phyloP scores from a whole-genome alignment of 2,888 invertebrate genomes.

The Bimastos eiseni region DNA sequence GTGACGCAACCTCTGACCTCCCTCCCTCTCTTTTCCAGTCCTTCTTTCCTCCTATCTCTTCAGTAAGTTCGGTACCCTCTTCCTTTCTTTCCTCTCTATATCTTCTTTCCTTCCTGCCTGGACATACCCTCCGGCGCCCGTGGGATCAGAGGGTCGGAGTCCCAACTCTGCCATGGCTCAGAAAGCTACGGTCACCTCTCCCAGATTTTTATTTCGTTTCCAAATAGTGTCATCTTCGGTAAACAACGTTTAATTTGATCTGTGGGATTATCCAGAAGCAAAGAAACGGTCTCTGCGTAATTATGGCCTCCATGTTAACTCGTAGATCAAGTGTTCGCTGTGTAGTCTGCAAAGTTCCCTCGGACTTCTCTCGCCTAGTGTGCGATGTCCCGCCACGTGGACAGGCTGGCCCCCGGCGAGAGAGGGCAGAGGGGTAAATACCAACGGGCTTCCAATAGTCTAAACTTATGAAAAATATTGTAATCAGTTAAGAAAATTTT shows the following conservation, averaged over 20 bases:
- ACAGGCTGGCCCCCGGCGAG: too few relatives aligned
- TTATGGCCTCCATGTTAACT: background rate
- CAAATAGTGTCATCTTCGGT: background rate
- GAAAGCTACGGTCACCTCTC: background rate
- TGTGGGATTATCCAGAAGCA: background rate
- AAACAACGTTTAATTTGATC: background rate
- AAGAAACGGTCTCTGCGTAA: background rate
- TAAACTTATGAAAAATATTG: too few relatives aligned
- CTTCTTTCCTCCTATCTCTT: background rate
- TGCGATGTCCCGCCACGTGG: too few relatives aligned
- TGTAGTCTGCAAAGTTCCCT: background rate
- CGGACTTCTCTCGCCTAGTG: too few relatives aligned
- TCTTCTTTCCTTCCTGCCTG: background rate
- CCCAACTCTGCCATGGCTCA: background rate
- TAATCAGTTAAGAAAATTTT: too few relatives aligned
- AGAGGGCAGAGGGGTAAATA: too few relatives aligned
- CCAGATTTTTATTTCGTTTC: background rate
- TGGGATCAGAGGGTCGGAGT: background rate
- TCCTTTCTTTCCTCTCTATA: background rate
- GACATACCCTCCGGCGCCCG: background rate
- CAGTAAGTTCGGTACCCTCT: background rate
- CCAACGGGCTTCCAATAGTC: too few relatives aligned
- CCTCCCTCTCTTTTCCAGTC: background rate
- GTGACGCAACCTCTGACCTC: conserved; percentile 1
- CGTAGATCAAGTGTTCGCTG: background rate